These are phyloP conservation scores for Ammospiza caudacuta DNA, from an alignment of 2,113 vertebrate genomes.

Conservation along the genomic window DNA sequence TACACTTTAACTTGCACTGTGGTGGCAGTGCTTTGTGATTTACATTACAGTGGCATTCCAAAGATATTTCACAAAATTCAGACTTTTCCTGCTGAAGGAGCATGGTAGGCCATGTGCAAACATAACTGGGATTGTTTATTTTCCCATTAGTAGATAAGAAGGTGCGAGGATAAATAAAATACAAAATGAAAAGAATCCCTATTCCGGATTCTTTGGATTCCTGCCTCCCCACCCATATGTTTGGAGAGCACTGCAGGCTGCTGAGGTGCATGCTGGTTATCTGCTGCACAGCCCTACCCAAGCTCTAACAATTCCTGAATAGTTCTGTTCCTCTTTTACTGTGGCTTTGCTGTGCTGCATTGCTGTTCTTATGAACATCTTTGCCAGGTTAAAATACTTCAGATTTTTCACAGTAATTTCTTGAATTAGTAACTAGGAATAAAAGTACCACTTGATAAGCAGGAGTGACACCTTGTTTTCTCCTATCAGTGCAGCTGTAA, in stretches of 20 bases:
- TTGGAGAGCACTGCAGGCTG: background rate
- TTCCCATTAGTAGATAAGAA: slow-evolving; percentile 2
- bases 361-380: background rate
- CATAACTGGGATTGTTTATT: background rate
- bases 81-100: background rate
- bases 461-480: background rate
- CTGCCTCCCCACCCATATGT: slow-evolving; percentile 26
- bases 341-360: background rate
- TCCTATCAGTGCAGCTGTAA: background rate
- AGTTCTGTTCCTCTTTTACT: background rate
- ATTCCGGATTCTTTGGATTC: slow-evolving; percentile 22
- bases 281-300: background rate
- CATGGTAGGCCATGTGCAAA: background rate
- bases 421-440: background rate
- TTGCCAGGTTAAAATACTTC: background rate
- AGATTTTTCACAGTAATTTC: background rate
- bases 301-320: background rate
- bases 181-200: background rate
- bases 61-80: background rate
- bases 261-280: background rate
- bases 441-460: background rate
- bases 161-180: background rate
- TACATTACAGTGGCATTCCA: background rate
- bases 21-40: background rate
- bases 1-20: background rate